Conservation (phyloP, 2,888 invertebrate species). For the Sarcophaga subvicina region DNA sequence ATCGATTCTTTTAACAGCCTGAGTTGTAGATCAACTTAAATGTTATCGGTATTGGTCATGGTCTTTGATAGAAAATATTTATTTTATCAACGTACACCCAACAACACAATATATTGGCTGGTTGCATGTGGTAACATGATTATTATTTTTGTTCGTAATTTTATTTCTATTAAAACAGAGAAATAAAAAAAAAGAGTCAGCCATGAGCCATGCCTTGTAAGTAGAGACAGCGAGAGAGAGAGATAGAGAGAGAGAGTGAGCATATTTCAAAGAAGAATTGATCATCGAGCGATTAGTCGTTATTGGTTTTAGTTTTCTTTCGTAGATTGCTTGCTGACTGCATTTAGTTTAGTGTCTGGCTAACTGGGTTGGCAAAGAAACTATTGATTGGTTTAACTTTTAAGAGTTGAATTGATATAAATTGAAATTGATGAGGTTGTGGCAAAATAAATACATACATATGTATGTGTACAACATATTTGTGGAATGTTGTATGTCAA, state of each 20-base stretch:
- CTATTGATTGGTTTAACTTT: conserved; percentile 72
- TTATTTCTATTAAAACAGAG: conserved; percentile 23
- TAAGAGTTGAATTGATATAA: conserved; percentile 72
- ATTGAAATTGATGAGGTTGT: conserved; percentile 71
- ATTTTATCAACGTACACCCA: too few relatives aligned
- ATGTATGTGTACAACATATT: conserved; percentile 37
- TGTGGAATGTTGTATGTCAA: conserved; percentile 50
- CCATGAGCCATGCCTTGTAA: conserved; percentile 33
- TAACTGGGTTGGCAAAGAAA: conserved; percentile 23
- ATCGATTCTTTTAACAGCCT: too few relatives aligned
- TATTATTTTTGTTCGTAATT: conserved; percentile 56
- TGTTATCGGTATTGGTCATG: too few relatives aligned
- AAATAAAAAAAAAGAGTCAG: too few relatives aligned
- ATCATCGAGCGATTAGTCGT: neutral
- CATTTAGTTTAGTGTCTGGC: neutral
- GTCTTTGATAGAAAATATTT: too few relatives aligned
- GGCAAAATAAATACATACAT: conserved; percentile 23
- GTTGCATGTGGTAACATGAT: conserved; percentile 62
- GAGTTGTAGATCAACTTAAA: too few relatives aligned
- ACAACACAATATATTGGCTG: neutral
- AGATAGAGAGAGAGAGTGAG: neutral
- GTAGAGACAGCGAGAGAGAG: too few relatives aligned
- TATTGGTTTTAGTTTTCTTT: neutral
- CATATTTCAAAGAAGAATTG: neutral
- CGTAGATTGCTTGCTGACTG: neutral